Evolutionary conservation across 2,797 vertebrate genomes (phyloP).

Genomic region (Champsocephalus gunnari): DNA sequence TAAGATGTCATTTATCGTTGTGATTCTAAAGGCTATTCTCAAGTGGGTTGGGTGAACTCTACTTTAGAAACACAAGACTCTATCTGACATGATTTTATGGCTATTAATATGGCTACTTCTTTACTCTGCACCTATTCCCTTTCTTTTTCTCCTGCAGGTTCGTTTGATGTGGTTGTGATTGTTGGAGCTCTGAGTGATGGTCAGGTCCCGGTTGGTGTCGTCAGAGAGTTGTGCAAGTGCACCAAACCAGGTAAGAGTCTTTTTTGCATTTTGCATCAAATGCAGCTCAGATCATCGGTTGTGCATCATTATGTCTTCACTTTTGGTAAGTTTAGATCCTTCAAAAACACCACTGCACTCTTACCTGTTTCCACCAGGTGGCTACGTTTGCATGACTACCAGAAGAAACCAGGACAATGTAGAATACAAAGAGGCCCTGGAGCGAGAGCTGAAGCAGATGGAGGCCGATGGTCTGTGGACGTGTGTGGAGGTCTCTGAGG

Average conservation of each 20-base stretch:
- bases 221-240: slow-evolving; percentile 86
- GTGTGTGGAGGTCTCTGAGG: slow-evolving; percentile 77
- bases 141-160: slow-evolving; percentile 61
- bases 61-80: neutral
- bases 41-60: neutral
- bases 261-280: neutral
- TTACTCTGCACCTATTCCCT: neutral
- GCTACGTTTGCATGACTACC: slow-evolving; percentile 92
- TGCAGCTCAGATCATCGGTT: neutral
- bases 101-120: neutral
- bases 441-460: slow-evolving; percentile 79
- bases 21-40: neutral
- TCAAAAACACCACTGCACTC: neutral
- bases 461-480: slow-evolving; percentile 83
- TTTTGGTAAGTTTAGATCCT: neutral
- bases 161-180: slow-evolving; percentile 88
- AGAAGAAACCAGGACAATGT: slow-evolving; percentile 86
- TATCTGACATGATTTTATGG: neutral
- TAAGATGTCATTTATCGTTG: neutral
- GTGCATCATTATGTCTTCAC: neutral
- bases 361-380: slow-evolving; percentile 79
- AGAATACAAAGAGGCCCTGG: slow-evolving; percentile 85
- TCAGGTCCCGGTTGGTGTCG: slow-evolving; percentile 80
- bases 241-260: slow-evolving; percentile 86
- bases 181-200: slow-evolving; percentile 88